Percentiles rank a stretch among this genome's conserved stretches.
Conservation (phyloP, 2,888 invertebrate species). For the Dicycla oo region DNA sequence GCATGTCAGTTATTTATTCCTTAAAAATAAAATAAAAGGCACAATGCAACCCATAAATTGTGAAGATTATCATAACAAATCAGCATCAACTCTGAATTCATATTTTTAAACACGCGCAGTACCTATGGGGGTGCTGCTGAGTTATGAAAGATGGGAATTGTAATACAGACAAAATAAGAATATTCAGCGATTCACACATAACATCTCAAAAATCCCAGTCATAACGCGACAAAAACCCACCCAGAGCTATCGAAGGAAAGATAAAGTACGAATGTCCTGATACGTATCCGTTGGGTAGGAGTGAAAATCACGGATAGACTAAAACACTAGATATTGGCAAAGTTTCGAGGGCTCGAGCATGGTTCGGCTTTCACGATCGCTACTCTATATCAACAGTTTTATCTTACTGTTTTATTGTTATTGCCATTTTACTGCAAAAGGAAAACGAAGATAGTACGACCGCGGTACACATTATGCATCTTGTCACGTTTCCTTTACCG, state of each 20-base stretch:
- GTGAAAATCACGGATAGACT: slow-evolving; percentile 65
- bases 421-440: slow-evolving; percentile 54
- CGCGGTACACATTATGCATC: slow-evolving; percentile 26
- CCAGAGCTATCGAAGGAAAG: slow-evolving; percentile 38
- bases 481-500: slow-evolving; percentile 45
- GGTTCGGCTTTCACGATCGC: slow-evolving; percentile 69
- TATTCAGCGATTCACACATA: slow-evolving; percentile 31
- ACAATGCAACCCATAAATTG: not conserved
- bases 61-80: not conserved
- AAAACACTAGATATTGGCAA: slow-evolving; percentile 75
- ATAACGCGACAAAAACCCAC: slow-evolving; percentile 37
- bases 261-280: slow-evolving; percentile 56
- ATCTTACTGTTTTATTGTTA: slow-evolving; percentile 61
- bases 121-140: too few species aligned
- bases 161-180: slow-evolving; percentile 34
- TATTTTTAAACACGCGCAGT: not conserved
- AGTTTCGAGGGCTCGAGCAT: slow-evolving; percentile 74
- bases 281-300: slow-evolving; percentile 52
- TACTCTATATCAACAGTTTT: slow-evolving; percentile 68
- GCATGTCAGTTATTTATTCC: not conserved
- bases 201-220: slow-evolving; percentile 44
- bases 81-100: not conserved
- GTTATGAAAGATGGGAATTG: slow-evolving; percentile 12
- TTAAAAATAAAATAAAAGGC: slow-evolving; percentile 1
- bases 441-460: slow-evolving; percentile 48